These are phyloP conservation scores for Camponotus fellah DNA, from an alignment of 2,888 invertebrate genomes.

Conservation along the genomic window DNA sequence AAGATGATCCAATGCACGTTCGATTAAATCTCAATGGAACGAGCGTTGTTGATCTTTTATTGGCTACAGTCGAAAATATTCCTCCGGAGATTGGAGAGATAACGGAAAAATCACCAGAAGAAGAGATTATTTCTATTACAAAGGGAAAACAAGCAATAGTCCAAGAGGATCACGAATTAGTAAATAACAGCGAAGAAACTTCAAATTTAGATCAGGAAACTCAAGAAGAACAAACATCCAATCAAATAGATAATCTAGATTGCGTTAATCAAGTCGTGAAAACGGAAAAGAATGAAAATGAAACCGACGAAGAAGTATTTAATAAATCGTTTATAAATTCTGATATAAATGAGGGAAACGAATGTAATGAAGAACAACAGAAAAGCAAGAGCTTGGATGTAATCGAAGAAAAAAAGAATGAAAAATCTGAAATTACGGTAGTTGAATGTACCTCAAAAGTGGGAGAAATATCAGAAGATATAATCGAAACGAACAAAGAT, in stretches of 20 bases:
- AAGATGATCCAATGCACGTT: conserved; percentile 90
- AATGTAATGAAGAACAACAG: conserved; percentile 3
- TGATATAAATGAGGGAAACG: not conserved
- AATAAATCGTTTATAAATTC: not conserved
- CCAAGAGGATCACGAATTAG: not conserved
- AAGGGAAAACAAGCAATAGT: not conserved
- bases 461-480: not conserved
- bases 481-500: not conserved
- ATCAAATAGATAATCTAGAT: not conserved
- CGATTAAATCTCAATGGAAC: conserved; percentile 89
- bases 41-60: conserved; percentile 89
- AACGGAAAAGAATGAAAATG: not conserved
- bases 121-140: not conserved
- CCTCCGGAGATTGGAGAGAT: not conserved
- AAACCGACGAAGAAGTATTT: not conserved
- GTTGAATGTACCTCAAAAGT: not conserved
- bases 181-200: not conserved
- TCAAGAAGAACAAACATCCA: not conserved
- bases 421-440: not conserved
- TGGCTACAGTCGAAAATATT: conserved; percentile 85
- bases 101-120: not conserved
- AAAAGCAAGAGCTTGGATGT: not conserved
- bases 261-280: not conserved
- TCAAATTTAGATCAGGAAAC: not conserved
- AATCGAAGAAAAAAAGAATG: not conserved